Evolutionary conservation across 2,888 invertebrate genomes (phyloP).

Genomic region (Mesoligia furuncula): DNA sequence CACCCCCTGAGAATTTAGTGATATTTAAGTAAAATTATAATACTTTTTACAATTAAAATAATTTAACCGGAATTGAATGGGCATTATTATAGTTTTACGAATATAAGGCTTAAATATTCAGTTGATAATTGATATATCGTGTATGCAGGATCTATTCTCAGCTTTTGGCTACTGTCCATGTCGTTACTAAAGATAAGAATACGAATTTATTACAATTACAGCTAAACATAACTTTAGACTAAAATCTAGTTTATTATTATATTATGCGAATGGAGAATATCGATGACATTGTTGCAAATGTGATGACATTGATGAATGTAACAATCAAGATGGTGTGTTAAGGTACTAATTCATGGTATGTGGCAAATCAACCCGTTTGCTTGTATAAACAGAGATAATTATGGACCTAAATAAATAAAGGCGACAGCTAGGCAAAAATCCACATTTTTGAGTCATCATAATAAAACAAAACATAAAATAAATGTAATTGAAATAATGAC

Average conservation of each 20-base stretch:
- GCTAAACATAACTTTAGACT: slow-evolving; percentile 34
- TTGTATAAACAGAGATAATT: background rate
- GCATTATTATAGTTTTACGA: slow-evolving; percentile 19
- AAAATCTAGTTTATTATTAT: slow-evolving; percentile 57
- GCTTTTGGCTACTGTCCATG: slow-evolving; percentile 57
- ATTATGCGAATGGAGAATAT: slow-evolving; percentile 55
- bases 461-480: slow-evolving; percentile 10
- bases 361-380: background rate
- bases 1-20: slow-evolving; percentile 44
- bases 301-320: background rate
- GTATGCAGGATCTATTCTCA: slow-evolving; percentile 48
- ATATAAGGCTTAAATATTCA: slow-evolving; percentile 49
- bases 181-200: slow-evolving; percentile 58
- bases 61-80: slow-evolving; percentile 15
- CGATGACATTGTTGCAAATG: slow-evolving; percentile 57
- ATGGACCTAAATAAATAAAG: background rate
- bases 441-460: background rate
- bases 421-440: background rate
- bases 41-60: slow-evolving; percentile 26
- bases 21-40: slow-evolving; percentile 37
- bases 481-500: slow-evolving; percentile 24
- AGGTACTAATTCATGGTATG: background rate
- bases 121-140: slow-evolving; percentile 57
- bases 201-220: slow-evolving; percentile 54
- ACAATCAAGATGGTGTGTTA: slow-evolving; percentile 15